Evolutionary conservation across 2,113 vertebrate species (phyloP), one percentile per base, ranked within the genome.

Genomic region (Mesembrinibis cayennensis): DNA sequence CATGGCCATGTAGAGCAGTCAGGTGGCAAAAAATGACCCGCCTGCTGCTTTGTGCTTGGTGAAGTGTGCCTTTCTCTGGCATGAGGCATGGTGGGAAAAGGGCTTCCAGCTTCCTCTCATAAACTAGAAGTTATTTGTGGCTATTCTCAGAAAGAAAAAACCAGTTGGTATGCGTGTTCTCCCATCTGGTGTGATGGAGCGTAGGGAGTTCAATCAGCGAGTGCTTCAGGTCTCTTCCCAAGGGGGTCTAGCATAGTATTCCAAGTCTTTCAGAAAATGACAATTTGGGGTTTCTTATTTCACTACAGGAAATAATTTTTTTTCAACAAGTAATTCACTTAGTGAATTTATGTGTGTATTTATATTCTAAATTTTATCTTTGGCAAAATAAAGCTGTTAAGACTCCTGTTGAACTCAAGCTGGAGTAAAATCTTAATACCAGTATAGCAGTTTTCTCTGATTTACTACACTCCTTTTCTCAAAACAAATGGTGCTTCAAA

Each of bases 301-400:
- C 44, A 50, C 53, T 36, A 2, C 15, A 32, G 58, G 47, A 70
- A 17, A 38, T 50, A 7, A 0, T 7, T 58, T 62, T 53, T 90
- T 55, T 42, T 14, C 40, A 89, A 15, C 36, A 87, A 36, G 61
- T 62, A 87, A 66, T 22, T 89, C 55, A 38, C 52, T 13, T 53
- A 18, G 38, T 63, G 34, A 63, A 69, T 90, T 86, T 91, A n/a
- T 72, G 34, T 85, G 52, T 4, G 1, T 82, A 55, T 87, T 94
- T 89, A 81, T 34, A 12, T 55, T 52, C 81, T 79, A 15, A 52
- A 94, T 91, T 87, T 89, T 61, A 19, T 89, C 70, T 67, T 44
- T 82, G 89, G 91, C 65, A 87, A 72, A 91, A 78, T 85, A 82
- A 95, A 94, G 58, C 83, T 89, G 87, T 82, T 93, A 44, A 62